Evolutionary conservation across 2,113 vertebrate genomes (phyloP), one percentile per base, ranked within the genome.

Genomic region (Sebastes fasciatus): DNA sequence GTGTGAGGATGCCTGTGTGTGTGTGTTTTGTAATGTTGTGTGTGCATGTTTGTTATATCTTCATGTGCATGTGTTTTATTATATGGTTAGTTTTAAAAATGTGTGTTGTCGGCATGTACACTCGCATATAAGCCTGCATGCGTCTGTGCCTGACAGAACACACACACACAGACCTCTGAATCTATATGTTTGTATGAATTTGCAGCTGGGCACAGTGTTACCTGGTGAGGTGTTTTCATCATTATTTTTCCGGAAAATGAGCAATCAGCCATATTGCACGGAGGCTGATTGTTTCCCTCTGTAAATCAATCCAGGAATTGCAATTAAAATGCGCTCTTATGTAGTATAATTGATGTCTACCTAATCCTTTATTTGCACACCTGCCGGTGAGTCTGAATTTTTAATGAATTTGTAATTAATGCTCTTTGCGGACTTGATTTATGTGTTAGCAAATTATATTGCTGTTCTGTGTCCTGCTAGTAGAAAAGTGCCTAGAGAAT

Each of bases 311-410:
- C 93, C 93, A 91, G 92, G 93, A 94, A 95, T 93, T 93, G 95
- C 94, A 95, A 95, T 96, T 95, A 96, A 95, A 95, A 95, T 93
- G 91, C 94, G 88, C 95, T 96, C 95, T 95, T 95, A 96, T 94
- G 94, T 94, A 87, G 91, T 92, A 92, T 96, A 96, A 96, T 96
- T 95, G 94, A 95, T 93, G 94, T 93, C 94, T 94, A 89, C 90
- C 94, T 96, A 95, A 96, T 95, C 95, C 95, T 96, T 96, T 96
- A 96, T 96, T 95, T 96, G 94, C 94, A 95, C 95, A 96, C 95
- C 95, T 96, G 95, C 94, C 86, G 86, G 91, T 94, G 94, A 95
- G 93, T 93, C 91, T 91, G 93, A 91, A 95, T 95, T 95, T 95
- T 95, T 95, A 95, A 96, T 95, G 95, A 96, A 95, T 95, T 95